These are phyloP conservation scores for Microctenopoma steveboyesi DNA, from an alignment of 2,797 vertebrate species.

Conservation along the genomic window DNA sequence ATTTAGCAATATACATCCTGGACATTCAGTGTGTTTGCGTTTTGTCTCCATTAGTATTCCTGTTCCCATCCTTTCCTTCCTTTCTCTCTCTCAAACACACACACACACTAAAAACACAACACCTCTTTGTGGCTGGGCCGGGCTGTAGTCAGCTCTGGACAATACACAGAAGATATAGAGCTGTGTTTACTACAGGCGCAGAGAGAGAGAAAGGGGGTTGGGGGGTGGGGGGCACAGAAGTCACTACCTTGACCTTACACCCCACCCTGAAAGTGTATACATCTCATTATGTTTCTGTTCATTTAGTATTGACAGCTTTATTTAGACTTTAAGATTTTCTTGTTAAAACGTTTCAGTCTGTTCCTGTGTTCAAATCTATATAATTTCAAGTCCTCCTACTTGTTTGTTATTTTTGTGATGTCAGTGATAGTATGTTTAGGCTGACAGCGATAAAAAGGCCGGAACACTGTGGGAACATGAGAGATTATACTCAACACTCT, in stretches of 20 bases:
- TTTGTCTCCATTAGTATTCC: constrained; percentile 24
- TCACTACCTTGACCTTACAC: constrained; percentile 47
- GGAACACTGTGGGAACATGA: too few species aligned
- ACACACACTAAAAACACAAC: constrained; percentile 45
- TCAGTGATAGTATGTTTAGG: too few species aligned
- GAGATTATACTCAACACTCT: too few species aligned
- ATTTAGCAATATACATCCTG: not conserved
- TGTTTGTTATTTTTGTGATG: too few species aligned
- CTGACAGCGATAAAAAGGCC: too few species aligned
- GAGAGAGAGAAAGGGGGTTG: not conserved
- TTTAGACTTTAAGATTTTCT: not conserved
- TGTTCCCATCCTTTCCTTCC: constrained; percentile 28
- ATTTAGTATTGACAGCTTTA: not conserved
- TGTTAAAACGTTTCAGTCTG: not conserved
- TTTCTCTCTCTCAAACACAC: constrained; percentile 8
- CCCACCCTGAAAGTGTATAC: constrained; percentile 7
- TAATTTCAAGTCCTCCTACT: too few species aligned
- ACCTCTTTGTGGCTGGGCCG: constrained; percentile 45
- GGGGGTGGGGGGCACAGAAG: constrained; percentile 16
- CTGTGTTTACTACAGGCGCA: constrained; percentile 68
- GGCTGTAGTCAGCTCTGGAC: constrained; percentile 69
- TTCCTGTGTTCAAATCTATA: too few species aligned
- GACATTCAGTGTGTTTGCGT: not conserved
- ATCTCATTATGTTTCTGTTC: constrained; percentile 8
- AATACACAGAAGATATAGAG: constrained; percentile 78